A percentile compares a stretch with the other conserved stretches of the same genome.
phyloP scores from a whole-genome alignment of 2,888 invertebrate genomes.

The Dasysyrphus tricinctus region DNA sequence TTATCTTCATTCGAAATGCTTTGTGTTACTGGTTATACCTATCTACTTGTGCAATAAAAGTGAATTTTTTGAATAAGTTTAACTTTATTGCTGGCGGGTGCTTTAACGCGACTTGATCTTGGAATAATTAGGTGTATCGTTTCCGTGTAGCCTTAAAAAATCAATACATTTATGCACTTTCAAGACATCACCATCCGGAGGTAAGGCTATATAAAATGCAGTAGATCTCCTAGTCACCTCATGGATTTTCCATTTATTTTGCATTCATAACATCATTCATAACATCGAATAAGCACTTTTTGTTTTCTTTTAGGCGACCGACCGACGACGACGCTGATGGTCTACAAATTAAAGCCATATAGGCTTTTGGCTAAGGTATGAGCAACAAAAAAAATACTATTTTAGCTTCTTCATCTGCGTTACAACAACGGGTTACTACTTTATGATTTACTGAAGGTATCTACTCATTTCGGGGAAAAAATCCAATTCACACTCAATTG shows the following conservation, averaged over 20 bases:
- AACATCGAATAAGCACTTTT: neutral
- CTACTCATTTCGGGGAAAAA: neutral
- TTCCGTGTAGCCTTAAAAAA: neutral
- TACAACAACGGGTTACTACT: neutral
- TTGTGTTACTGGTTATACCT: too few relatives aligned
- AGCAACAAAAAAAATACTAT: neutral
- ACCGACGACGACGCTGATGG: neutral
- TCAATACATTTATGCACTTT: neutral
- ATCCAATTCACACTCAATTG: conserved; percentile 16
- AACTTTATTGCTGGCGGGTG: neutral
- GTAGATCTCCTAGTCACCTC: neutral
- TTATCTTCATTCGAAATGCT: too few relatives aligned
- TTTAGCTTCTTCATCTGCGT: conserved; percentile 5
- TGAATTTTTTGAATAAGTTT: neutral
- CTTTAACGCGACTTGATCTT: neutral
- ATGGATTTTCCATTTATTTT: conserved; percentile 6
- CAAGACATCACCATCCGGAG: neutral
- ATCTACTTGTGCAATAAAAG: neutral
- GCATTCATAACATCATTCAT: conserved; percentile 10
- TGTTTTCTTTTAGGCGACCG: neutral
- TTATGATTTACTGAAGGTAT: neutral
- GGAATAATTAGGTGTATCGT: neutral
- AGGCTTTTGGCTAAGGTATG: neutral
- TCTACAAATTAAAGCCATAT: neutral
- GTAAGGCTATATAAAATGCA: neutral